Evolutionary conservation across 2,888 invertebrate genomes (phyloP).

Genomic region (Melinopterus prodromus): DNA sequence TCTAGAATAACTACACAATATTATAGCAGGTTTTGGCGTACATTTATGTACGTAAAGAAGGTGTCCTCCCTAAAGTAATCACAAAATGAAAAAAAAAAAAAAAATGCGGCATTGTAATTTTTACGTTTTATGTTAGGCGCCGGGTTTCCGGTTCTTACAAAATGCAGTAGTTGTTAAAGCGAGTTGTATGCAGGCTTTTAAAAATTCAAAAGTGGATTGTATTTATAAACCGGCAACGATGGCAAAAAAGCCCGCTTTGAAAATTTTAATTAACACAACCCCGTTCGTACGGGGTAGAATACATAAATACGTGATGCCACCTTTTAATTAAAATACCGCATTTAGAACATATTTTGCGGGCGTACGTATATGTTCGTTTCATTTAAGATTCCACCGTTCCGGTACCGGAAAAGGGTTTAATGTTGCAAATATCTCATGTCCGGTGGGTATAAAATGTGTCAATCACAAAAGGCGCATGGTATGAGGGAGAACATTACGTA

Average conservation of each 20-base stretch:
- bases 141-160: neutral
- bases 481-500: neutral
- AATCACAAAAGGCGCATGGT: neutral
- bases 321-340: neutral
- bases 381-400: neutral
- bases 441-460: neutral
- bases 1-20: no score
- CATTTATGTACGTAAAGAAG: no score
- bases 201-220: conserved; percentile 4
- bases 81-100: no score
- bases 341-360: neutral
- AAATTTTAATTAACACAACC: neutral
- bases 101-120: no score
- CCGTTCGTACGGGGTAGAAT: neutral
- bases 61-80: no score
- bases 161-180: neutral
- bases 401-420: neutral
- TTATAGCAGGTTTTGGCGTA: no score
- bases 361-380: neutral
- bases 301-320: neutral
- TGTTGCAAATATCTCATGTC: neutral
- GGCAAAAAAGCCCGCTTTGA: neutral
- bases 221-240: conserved; percentile 4
- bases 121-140: no score
- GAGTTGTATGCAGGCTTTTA: neutral